phyloP scores from a whole-genome alignment of 2,113 vertebrate species.

The Reinhardtius hippoglossoides region DNA sequence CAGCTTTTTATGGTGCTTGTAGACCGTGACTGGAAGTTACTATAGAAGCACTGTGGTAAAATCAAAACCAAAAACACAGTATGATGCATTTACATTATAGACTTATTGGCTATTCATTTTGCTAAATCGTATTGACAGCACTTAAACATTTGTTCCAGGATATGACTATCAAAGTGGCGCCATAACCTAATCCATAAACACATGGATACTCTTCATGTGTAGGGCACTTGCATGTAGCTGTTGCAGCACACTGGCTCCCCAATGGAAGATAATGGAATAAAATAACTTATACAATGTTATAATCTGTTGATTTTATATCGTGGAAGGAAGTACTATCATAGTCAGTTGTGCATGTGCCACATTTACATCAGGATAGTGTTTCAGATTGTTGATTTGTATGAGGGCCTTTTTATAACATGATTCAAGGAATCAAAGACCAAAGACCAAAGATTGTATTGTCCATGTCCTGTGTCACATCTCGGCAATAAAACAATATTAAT shows the following conservation, averaged over 20 bases:
- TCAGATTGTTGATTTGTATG: neutral
- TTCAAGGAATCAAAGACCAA: too few species aligned
- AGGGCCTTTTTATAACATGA: too few species aligned
- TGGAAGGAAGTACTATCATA: neutral
- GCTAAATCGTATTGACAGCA: neutral
- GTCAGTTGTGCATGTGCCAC: neutral
- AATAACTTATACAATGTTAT: too few species aligned
- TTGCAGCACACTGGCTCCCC: neutral
- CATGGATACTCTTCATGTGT: neutral
- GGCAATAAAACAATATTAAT: too few species aligned
- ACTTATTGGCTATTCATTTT: neutral
- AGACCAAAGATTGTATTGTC: neutral
- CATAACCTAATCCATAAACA: conserved; percentile 27
- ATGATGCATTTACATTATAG: neutral
- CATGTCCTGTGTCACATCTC: neutral
- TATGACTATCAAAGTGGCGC: neutral
- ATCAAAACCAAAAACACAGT: neutral
- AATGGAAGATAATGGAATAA: conserved; percentile 9
- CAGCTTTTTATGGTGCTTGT: too few species aligned
- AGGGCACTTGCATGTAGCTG: neutral
- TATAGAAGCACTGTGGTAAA: neutral
- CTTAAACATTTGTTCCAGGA: conserved; percentile 17
- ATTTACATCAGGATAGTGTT: neutral
- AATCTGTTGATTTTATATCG: neutral
- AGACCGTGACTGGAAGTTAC: neutral